Conservation (phyloP, 2,797 vertebrate species). For the Mastacembelus armatus region DNA sequence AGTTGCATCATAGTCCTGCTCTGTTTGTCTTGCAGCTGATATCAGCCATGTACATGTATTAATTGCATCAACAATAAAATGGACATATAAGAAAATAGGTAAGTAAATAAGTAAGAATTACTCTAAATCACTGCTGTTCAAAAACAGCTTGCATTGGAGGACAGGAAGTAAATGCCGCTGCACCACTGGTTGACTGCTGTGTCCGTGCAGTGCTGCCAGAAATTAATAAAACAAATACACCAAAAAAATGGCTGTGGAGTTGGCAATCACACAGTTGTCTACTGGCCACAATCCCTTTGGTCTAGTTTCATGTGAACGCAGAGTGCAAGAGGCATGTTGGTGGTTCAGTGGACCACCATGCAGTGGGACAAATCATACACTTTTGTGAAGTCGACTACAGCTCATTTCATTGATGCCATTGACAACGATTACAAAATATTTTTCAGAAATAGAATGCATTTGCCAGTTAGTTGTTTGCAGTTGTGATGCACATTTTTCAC, state of each 20-base stretch:
- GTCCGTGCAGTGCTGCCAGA: constrained; percentile 28
- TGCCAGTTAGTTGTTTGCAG: too few species aligned
- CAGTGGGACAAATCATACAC: constrained; percentile 26
- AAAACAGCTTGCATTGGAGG: constrained; percentile 5
- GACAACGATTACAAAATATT: too few species aligned
- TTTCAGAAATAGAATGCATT: too few species aligned
- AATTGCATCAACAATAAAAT: too few species aligned
- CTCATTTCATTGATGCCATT: neutral
- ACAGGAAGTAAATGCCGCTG: constrained; percentile 26
- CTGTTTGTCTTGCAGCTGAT: neutral
- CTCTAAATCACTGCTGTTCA: neutral
- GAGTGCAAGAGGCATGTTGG: constrained; percentile 26
- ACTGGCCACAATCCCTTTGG: constrained; percentile 23
- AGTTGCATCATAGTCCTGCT: neutral
- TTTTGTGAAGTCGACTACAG: constrained; percentile 35
- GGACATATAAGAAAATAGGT: too few species aligned
- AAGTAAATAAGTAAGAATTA: too few species aligned
- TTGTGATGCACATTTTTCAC: too few species aligned
- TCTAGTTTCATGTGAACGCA: constrained; percentile 28
- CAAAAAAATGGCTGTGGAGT: constrained; percentile 51
- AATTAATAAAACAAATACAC: constrained; percentile 63
- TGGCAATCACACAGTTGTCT: constrained; percentile 33
- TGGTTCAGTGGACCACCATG: constrained; percentile 45
- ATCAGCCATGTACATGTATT: neutral
- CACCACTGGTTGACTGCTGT: constrained; percentile 23